phyloP scores from a whole-genome alignment of 2,888 invertebrate species.

The Andrena trimmerana region DNA sequence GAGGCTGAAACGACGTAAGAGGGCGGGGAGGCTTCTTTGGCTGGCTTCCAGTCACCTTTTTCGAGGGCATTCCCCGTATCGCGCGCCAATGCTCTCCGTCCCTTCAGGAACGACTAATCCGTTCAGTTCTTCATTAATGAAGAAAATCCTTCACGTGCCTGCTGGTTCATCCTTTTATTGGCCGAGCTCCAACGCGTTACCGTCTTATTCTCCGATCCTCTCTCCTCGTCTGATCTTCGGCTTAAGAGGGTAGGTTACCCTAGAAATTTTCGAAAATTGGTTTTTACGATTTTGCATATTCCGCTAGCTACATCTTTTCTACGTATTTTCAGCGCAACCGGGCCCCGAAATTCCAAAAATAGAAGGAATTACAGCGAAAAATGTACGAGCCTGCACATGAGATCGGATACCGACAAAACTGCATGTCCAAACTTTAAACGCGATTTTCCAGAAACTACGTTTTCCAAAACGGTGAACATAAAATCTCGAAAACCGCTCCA shows the following conservation, averaged over 20 bases:
- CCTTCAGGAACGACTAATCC: slow-evolving; percentile 61
- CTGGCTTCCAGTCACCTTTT: slow-evolving; percentile 61
- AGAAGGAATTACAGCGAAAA: too few species aligned
- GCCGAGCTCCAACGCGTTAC: slow-evolving; percentile 52
- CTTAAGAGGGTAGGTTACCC: not conserved
- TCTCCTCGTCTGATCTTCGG: not conserved
- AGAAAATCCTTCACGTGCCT: slow-evolving; percentile 63
- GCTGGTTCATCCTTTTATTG: slow-evolving; percentile 56
- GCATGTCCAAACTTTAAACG: too few species aligned
- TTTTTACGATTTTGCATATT: too few species aligned
- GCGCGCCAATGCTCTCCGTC: slow-evolving; percentile 51
- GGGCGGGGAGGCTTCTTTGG: slow-evolving; percentile 60
- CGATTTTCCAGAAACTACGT: too few species aligned
- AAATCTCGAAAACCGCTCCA: too few species aligned
- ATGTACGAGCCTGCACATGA: too few species aligned
- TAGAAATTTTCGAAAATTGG: not conserved
- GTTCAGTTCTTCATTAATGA: slow-evolving; percentile 65
- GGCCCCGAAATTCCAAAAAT: too few species aligned
- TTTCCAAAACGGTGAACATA: too few species aligned
- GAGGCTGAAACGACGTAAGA: slow-evolving; percentile 54
- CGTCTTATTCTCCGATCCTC: slow-evolving; percentile 30
- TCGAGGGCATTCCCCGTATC: slow-evolving; percentile 42
- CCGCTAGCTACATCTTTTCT: too few species aligned
- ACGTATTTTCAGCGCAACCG: too few species aligned
- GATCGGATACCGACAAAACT: too few species aligned